phyloP scores from a whole-genome alignment of 1,140 invertebrate species.

The Achatina immaculata region DNA sequence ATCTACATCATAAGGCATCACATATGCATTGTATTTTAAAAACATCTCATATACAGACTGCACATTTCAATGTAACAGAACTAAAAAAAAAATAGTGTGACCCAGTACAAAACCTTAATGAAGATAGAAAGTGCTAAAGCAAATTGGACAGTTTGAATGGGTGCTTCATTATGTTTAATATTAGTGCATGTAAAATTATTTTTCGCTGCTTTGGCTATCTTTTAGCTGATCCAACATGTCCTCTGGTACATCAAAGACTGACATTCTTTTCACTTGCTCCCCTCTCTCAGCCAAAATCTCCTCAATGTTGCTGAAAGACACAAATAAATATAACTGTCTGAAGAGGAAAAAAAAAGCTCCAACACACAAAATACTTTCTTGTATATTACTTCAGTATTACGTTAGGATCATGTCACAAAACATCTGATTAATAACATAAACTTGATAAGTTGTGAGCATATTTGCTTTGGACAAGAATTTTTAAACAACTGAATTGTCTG shows the following conservation, averaged over 20 bases:
- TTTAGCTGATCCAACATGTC: constrained; percentile 8
- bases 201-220: not conserved
- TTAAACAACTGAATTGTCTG: too few relatives aligned
- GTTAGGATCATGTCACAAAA: not conserved
- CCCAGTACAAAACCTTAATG: too few relatives aligned
- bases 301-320: constrained; percentile 29
- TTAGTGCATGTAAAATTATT: not conserved
- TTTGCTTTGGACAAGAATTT: not conserved
- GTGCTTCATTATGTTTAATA: too few relatives aligned
- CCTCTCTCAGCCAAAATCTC: constrained; percentile 32
- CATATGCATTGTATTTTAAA: too few relatives aligned
- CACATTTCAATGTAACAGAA: too few relatives aligned
- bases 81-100: too few relatives aligned
- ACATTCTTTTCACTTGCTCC: constrained; percentile 19
- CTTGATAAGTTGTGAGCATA: not conserved
- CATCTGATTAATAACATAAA: not conserved
- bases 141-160: too few relatives aligned
- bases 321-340: not conserved
- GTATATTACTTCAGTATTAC: not conserved
- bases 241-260: constrained; percentile 19
- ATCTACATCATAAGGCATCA: too few relatives aligned
- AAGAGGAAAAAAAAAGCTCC: not conserved
- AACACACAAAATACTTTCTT: not conserved
- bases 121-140: too few relatives aligned
- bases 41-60: too few relatives aligned